Conservation (phyloP, 1,140 invertebrate genomes). For the Akabosia matsudoensis region DNA sequence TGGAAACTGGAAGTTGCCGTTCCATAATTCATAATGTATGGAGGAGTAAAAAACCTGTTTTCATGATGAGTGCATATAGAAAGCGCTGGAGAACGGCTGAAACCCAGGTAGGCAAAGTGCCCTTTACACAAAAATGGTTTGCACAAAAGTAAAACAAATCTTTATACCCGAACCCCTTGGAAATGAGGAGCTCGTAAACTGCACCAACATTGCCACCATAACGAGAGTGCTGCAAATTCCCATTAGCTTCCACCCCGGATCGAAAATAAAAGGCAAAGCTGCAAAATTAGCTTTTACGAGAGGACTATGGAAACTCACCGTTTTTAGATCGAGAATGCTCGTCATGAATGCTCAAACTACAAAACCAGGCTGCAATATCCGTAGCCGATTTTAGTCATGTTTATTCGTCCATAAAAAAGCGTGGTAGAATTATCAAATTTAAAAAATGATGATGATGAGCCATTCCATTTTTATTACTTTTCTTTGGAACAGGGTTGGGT, state of each 20-base stretch:
- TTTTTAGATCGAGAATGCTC: too few species aligned
- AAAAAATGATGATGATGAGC: too few species aligned
- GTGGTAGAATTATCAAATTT: too few species aligned
- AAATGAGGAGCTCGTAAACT: conserved; percentile 87
- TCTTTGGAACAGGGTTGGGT: too few species aligned
- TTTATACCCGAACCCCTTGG: conserved; percentile 69
- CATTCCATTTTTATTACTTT: too few species aligned
- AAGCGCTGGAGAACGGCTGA: conserved; percentile 71
- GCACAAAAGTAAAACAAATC: conserved; percentile 61
- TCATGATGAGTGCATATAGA: conserved; percentile 70
- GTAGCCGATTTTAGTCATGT: too few species aligned
- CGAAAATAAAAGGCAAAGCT: conserved; percentile 50
- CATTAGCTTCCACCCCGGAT: conserved; percentile 69
- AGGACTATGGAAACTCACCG: too few species aligned
- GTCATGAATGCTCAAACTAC: too few species aligned
- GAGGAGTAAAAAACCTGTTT: conserved; percentile 77
- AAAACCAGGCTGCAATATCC: too few species aligned
- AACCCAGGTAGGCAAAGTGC: conserved; percentile 63
- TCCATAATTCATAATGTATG: conserved; percentile 90
- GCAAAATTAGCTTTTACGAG: too few species aligned
- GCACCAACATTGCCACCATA: conserved; percentile 80
- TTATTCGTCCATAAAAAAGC: too few species aligned
- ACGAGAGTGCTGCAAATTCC: conserved; percentile 69
- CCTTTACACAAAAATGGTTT: conserved; percentile 64
- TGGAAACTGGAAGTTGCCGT: conserved; percentile 91